Evolutionary conservation across 1,140 invertebrate species (phyloP).

Genomic region (Pseudomyrmex cubaensis): DNA sequence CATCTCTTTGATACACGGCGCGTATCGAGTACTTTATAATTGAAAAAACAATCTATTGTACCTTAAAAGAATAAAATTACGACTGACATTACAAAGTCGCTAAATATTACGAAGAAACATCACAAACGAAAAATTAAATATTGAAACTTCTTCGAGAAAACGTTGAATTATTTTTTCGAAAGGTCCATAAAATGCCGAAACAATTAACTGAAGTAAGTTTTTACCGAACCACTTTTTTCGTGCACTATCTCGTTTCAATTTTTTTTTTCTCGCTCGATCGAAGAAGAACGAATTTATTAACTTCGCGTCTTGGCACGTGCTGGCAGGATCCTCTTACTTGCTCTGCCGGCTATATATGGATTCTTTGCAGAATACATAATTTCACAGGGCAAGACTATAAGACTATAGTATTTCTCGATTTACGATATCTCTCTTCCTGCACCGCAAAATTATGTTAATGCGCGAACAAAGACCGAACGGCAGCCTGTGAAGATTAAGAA

Average conservation of each 20-base stretch:
- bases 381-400: constrained; percentile 58
- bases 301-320: constrained; percentile 71
- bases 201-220: neutral
- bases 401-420: constrained; percentile 67
- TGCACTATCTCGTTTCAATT: neutral
- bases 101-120: too few relatives aligned
- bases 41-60: neutral
- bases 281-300: neutral
- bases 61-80: neutral
- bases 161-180: neutral
- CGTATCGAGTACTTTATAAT: constrained; percentile 2
- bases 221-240: neutral
- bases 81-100: neutral
- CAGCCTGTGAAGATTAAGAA: too few relatives aligned
- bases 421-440: too few relatives aligned
- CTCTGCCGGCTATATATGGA: constrained; percentile 21
- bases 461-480: too few relatives aligned
- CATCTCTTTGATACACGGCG: neutral
- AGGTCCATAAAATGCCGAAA: neutral
- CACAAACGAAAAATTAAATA: too few relatives aligned
- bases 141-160: neutral
- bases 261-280: neutral
- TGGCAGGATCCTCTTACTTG: constrained; percentile 68
- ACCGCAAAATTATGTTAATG: too few relatives aligned
- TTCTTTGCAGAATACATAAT: constrained; percentile 61